Percentiles rank a stretch among this genome's conserved stretches.
phyloP scores from a whole-genome alignment of 2,888 invertebrate species.

The Entomobrya proxima region DNA sequence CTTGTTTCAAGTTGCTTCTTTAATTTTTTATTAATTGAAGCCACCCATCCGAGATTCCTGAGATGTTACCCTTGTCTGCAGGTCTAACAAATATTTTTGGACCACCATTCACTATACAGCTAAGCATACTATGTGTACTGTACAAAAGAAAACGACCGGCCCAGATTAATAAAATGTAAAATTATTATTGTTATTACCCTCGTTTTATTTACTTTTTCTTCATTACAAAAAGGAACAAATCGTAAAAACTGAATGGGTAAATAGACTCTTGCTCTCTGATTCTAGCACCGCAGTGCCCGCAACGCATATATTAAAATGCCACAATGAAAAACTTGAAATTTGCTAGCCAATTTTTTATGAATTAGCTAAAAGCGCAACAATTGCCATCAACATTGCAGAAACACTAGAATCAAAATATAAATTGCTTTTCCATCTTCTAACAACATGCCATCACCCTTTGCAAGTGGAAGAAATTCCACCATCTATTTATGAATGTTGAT shows the following conservation, averaged over 20 bases:
- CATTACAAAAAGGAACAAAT: too few species aligned
- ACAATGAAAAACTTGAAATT: neutral
- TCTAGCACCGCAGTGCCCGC: neutral
- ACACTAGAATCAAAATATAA: neutral
- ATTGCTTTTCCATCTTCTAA: neutral
- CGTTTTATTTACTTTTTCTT: too few species aligned
- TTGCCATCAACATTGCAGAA: neutral
- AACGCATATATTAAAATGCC: neutral
- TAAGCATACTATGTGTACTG: too few species aligned
- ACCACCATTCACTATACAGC: too few species aligned
- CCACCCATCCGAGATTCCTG: slow-evolving; percentile 18
- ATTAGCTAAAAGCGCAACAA: neutral
- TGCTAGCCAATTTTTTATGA: neutral
- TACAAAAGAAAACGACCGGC: too few species aligned
- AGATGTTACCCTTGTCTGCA: neutral
- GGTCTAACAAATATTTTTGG: too few species aligned
- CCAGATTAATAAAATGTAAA: too few species aligned
- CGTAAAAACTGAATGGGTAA: too few species aligned
- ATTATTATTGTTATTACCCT: too few species aligned
- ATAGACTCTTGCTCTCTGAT: too few species aligned
- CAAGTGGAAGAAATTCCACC: neutral
- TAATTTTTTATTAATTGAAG: neutral
- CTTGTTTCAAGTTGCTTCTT: neutral
- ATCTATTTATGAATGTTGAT: neutral
- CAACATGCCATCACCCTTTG: neutral